Evolutionary conservation across 2,888 invertebrate genomes (phyloP).

Genomic region (Apamea anceps): DNA sequence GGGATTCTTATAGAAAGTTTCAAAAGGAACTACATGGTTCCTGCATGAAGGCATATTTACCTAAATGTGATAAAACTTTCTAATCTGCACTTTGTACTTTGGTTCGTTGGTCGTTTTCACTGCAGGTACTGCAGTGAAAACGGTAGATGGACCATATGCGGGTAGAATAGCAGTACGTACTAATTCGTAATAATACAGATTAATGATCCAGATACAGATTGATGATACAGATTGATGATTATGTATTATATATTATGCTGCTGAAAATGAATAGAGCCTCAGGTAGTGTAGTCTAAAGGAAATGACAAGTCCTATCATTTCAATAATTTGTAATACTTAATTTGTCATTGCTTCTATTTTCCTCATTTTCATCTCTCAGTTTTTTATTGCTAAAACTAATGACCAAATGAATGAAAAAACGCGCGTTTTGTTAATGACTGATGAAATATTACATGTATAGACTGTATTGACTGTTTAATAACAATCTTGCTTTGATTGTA

Average conservation of each 20-base stretch:
- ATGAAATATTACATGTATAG: constrained; percentile 3
- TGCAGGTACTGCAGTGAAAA: constrained; percentile 9
- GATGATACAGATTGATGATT: too few species aligned
- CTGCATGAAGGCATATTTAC: background rate
- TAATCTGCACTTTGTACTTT: background rate
- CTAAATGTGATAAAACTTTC: background rate
- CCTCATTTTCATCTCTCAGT: background rate
- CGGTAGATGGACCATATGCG: constrained; percentile 1
- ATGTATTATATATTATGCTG: background rate
- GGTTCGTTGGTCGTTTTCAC: too few species aligned
- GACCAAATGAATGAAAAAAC: constrained; percentile 13
- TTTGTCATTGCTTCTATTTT: background rate
- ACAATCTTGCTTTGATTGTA: constrained; percentile 42
- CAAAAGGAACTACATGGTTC: background rate
- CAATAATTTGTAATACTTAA: too few species aligned
- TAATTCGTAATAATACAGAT: background rate
- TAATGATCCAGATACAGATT: too few species aligned
- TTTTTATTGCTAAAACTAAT: background rate
- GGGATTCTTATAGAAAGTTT: background rate
- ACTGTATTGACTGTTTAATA: constrained; percentile 31
- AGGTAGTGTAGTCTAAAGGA: background rate
- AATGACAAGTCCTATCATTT: background rate
- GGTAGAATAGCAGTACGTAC: background rate
- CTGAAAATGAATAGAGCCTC: background rate
- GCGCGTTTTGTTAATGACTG: constrained; percentile 5